Evolutionary conservation across 2,113 vertebrate genomes (phyloP), one percentile per base, ranked within the genome.

Genomic region (Eptesicus fuscus): DNA sequence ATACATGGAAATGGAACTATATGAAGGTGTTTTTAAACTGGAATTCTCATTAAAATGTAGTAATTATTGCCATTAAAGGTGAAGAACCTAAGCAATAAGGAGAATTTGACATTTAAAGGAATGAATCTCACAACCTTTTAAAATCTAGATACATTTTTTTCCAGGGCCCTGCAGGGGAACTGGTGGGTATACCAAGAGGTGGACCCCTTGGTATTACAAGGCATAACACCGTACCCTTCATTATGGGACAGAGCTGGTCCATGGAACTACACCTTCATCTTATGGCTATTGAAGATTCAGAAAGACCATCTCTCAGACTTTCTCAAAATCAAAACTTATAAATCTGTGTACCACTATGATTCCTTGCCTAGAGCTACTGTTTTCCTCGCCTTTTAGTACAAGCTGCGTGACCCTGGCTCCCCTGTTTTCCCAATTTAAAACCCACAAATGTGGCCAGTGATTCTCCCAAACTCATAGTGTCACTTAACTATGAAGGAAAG

Each of bases 301-400:
- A 49, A 79, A 47, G 51, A 30, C 12, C 3, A 10, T 67, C 59
- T 73, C 70, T 87, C 37, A 28, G 20, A 35, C 7, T 40, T 79
- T 56, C 70, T 93, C 92, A 83, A 83, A 73, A 85, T 82, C 61
- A 78, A 83, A 93, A 76, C 40, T 42, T 56, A 87, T 14, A 63
- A 30, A 59, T 61, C 37, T 61, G 47, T 47, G 37, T 37, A 42
- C 42, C 9, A 74, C 89, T 83, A 20, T 2, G 17, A 87, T 30
- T 88, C 67, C 88, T 78, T 73, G 49, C 65, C 16, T 18, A 42
- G 13, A 40, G 42, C 63, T 63, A 42, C 47, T 37, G 32, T 82
- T 93, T 44, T 70, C 76, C 13, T 93, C 25, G 1, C 35, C 9
- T 49, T 51, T 82, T 22, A 59, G 10, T 25, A 30, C 28, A 25